phyloP scores from a whole-genome alignment of 2,113 vertebrate species.

The Stegastes partitus region DNA sequence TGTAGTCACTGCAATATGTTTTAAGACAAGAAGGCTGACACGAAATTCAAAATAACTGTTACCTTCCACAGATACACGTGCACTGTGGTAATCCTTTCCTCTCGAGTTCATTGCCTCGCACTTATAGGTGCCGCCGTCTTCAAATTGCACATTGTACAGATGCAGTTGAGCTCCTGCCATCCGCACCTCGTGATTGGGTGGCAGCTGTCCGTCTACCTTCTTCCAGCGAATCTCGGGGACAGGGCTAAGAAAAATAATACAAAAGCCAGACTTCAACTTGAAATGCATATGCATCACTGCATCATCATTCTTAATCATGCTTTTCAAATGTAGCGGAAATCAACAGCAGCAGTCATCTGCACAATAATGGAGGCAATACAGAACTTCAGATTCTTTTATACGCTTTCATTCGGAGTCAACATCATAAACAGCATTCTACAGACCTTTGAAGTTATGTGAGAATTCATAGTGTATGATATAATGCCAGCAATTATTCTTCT shows the following conservation, averaged over 20 bases:
- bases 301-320: slow-evolving; percentile 4
- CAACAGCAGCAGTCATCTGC: too few relatives aligned
- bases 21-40: too few relatives aligned
- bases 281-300: not conserved
- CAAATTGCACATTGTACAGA: slow-evolving; percentile 91
- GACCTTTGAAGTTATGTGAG: too few relatives aligned
- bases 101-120: slow-evolving; percentile 94
- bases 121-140: slow-evolving; percentile 92
- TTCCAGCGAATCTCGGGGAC: slow-evolving; percentile 94
- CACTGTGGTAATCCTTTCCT: slow-evolving; percentile 92
- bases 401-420: too few relatives aligned
- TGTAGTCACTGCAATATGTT: too few relatives aligned
- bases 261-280: not conserved
- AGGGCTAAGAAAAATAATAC: slow-evolving; percentile 84
- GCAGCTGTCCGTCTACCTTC: slow-evolving; percentile 89
- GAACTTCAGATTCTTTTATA: too few relatives aligned
- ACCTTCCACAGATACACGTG: slow-evolving; percentile 92
- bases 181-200: slow-evolving; percentile 88
- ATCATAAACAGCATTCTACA: too few relatives aligned
- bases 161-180: slow-evolving; percentile 91
- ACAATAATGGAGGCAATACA: too few relatives aligned
- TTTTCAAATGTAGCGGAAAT: slow-evolving; percentile 1
- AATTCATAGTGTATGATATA: too few relatives aligned
- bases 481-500: too few relatives aligned
- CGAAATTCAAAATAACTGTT: slow-evolving; percentile 2